These are phyloP conservation scores for Nyctibius bracteatus DNA, from an alignment of 2,113 vertebrate species.

Conservation along the genomic window DNA sequence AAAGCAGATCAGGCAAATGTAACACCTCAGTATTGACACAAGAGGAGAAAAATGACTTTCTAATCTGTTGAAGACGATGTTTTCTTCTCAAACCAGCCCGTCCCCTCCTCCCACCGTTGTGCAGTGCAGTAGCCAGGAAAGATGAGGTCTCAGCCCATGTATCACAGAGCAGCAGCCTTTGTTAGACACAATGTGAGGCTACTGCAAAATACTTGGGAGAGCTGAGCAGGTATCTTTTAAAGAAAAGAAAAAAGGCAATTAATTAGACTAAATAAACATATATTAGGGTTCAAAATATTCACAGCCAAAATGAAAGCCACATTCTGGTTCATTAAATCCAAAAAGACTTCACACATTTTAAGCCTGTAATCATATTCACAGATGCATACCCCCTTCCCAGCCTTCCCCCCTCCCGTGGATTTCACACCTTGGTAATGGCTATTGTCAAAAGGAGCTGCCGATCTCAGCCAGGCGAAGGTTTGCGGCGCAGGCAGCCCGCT, in stretches of 20 bases:
- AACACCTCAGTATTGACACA: neutral
- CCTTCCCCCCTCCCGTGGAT: neutral
- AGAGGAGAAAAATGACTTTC: neutral
- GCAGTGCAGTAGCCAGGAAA: neutral
- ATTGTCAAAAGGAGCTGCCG: neutral
- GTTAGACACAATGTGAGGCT: neutral
- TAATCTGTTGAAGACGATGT: neutral
- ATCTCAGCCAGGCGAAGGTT: neutral
- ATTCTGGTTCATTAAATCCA: slow-evolving; percentile 38
- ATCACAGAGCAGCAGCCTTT: neutral
- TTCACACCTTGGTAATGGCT: slow-evolving; percentile 29
- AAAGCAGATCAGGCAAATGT: neutral
- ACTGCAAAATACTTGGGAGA: neutral
- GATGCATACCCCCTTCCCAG: neutral
- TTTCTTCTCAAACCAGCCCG: neutral
- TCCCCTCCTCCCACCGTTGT: neutral
- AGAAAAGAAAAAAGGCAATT: neutral
- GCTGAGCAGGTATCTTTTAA: neutral
- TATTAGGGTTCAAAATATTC: slow-evolving; percentile 25
- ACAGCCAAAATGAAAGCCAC: slow-evolving; percentile 8
- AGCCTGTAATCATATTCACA: slow-evolving; percentile 26
- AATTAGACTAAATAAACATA: slow-evolving; percentile 36
- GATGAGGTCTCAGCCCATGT: neutral
- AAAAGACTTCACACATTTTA: slow-evolving; percentile 18
- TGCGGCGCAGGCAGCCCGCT: neutral